Percentiles rank a stretch among this genome's conserved stretches.
Conservation (phyloP, 2,888 invertebrate genomes). For the Cabera pusaria region DNA sequence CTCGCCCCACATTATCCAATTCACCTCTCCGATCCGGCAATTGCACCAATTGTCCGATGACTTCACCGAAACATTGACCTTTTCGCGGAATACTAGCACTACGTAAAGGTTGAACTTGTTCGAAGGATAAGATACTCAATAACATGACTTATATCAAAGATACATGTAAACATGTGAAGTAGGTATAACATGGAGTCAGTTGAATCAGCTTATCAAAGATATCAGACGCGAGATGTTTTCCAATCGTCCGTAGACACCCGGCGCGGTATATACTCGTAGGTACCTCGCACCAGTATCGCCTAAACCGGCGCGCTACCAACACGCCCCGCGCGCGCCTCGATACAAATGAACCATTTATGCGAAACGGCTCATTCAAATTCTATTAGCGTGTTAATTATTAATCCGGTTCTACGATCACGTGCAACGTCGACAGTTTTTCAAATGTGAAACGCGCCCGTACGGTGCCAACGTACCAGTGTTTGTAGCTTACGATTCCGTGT, state of each 20-base stretch:
- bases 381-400: constrained; percentile 31
- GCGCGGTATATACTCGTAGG: constrained; percentile 13
- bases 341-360: constrained; percentile 12
- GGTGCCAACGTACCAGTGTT: constrained; percentile 18
- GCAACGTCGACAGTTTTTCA: constrained; percentile 31
- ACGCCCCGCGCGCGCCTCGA: constrained; percentile 16
- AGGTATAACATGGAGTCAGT: constrained; percentile 9
- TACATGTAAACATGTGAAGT: constrained; percentile 1
- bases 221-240: constrained; percentile 30
- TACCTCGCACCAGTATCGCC: constrained; percentile 19
- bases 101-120: constrained; percentile 6
- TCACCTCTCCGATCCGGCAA: constrained; percentile 37
- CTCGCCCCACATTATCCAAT: constrained; percentile 35
- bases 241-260: constrained; percentile 21
- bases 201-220: constrained; percentile 33
- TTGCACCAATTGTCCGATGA: constrained; percentile 55
- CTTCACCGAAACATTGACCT: constrained; percentile 80
- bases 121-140: too few species aligned
- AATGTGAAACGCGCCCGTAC: constrained; percentile 26
- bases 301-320: constrained; percentile 18
- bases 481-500: constrained; percentile 26
- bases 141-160: too few species aligned
- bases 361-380: constrained; percentile 25
- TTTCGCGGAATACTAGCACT: constrained; percentile 39
- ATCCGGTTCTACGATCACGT: constrained; percentile 22